Conservation (phyloP, 2,113 vertebrate species). For the Dolichotis patagonum region DNA sequence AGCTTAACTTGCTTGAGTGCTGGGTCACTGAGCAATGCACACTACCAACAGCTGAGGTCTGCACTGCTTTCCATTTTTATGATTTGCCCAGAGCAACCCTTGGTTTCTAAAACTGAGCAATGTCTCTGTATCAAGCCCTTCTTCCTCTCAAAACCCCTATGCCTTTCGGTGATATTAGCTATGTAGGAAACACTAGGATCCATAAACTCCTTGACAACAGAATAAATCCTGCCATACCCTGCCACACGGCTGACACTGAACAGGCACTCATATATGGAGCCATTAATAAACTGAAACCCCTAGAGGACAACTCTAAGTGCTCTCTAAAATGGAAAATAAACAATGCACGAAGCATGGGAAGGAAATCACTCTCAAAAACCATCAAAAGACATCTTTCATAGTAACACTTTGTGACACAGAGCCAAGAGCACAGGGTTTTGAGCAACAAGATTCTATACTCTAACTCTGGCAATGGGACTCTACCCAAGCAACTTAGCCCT, state of each 20-base stretch:
- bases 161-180: background rate
- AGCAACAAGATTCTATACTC: background rate
- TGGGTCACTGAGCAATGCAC: background rate
- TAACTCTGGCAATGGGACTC: background rate
- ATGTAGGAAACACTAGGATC: background rate
- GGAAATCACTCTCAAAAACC: background rate
- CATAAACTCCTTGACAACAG: background rate
- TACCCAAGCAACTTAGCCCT: background rate
- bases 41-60: background rate
- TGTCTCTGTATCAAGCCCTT: background rate
- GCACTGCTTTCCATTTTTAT: background rate
- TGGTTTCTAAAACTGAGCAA: background rate
- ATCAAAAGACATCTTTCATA: background rate
- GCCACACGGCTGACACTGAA: background rate
- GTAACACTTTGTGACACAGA: background rate
- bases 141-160: background rate
- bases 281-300: background rate
- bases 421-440: background rate
- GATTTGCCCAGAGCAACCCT: background rate
- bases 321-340: slow-evolving; percentile 32
- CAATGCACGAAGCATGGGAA: background rate
- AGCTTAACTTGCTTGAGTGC: background rate
- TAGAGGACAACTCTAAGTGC: background rate
- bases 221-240: background rate
- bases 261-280: background rate